Base-by-base conservation (phyloP, 2,888 invertebrate species). In the Hylaea fasciaria region DNA sequence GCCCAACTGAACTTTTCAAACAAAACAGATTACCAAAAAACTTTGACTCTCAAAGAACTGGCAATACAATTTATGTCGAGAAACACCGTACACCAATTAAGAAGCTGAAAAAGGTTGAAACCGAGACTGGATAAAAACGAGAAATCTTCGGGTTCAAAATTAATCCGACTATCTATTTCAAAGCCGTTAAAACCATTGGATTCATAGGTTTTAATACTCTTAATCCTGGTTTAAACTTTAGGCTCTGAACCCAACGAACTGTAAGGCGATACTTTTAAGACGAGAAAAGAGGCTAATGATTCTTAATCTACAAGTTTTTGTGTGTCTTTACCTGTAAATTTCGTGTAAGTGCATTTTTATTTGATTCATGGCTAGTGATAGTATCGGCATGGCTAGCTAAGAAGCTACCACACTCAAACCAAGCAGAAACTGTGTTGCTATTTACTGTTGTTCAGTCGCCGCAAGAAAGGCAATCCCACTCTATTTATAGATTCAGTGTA, bases 151-250 rank as follows among this genome's bases (percentile, higher is more conserved):
- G 44, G 41, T 54, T 62, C 46, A 49, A 53, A 61, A 60, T 60
- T 52, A 57, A 62, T 55, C 55, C 52, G 48, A 48, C 57, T 61
- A 60, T 62, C 56, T 46, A 37, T 54, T 58, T 45, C 46, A 47
- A 56, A 61, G 44, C 48, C 40, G 10, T 49, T 67, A 68, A 66
- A 66, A 64, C 59, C 57, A 57, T 62, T 69, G 61, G 58, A 46
- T 62, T 66, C 48, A 16, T 58, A 46, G 58, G 52, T 62, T 67
- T 64, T 22, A 22, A 22, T 22, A 22, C 22, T 22, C 22, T 22
- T 55, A 64, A 63, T 63, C 59, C 59, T 22, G 53, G 39, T 37
- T 53, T 58, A 58, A 53, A 53, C 47, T 43, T 56, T 50, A 35
- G 53, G 53, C n/a, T 54, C 12, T 28, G 12, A 47, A 45, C 16